A percentile compares a stretch with the other conserved stretches of the same genome.
Conservation (phyloP, 2,113 vertebrate genomes). For the Nothoprocta perdicaria region DNA sequence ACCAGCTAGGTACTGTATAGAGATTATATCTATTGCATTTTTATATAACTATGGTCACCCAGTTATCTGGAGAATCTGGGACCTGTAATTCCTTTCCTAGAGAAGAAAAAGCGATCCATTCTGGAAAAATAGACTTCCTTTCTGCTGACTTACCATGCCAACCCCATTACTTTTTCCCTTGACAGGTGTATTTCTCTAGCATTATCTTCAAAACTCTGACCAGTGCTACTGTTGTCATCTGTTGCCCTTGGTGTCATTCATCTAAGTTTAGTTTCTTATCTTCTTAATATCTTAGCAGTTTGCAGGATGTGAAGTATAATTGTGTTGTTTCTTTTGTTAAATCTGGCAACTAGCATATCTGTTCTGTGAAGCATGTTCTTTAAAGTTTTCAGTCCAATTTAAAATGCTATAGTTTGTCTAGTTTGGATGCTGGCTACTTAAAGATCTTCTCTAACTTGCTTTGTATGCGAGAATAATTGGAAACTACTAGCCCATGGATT, state of each 20-base stretch:
- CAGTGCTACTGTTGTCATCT: background rate
- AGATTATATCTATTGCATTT: background rate
- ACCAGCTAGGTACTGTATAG: background rate
- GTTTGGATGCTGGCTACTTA: background rate
- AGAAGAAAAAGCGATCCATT: background rate
- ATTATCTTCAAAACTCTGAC: background rate
- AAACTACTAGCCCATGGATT: background rate
- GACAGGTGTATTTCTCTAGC: fast-evolving
- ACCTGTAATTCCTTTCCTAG: background rate
- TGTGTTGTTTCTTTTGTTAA: background rate
- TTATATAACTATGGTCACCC: background rate
- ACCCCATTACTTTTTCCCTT: background rate
- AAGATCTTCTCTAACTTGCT: background rate
- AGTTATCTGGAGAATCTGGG: background rate
- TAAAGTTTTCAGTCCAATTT: background rate
- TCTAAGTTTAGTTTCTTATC: background rate
- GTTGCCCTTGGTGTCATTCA: background rate
- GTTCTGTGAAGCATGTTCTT: background rate
- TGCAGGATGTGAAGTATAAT: background rate
- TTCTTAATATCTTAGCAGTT: background rate
- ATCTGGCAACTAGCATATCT: background rate
- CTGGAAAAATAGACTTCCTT: background rate
- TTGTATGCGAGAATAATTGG: background rate
- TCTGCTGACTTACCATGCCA: background rate
- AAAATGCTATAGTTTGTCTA: background rate